Evolutionary conservation across 2,888 invertebrate genomes (phyloP), one percentile per base, ranked within the genome.

Genomic region (Norana najaformis): DNA sequence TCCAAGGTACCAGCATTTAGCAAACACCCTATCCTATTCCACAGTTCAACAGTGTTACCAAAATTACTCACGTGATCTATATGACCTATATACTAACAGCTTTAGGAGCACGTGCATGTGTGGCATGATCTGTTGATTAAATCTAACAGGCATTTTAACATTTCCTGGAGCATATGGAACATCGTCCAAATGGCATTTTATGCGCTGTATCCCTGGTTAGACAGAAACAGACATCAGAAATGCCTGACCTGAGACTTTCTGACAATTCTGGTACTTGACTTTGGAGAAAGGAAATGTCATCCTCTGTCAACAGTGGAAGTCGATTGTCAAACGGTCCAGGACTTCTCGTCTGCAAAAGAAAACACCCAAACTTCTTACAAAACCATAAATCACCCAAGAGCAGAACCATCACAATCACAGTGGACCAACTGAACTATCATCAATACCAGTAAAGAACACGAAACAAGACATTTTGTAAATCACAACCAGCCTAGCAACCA

Each of bases 301-400:
- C 93, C 6, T 89, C 90, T 30, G 93, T 93, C 36, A 95, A 93
- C 34, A 93, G 92, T 47, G 95, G 95, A 69, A 95, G 92, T 38
- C 93, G 91, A n/a, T 92, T 91, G 91, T 95, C 95, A 93, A 95
- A 95, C 83, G 92, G 92, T 85, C 91, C 91, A n/a, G 95, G 95
- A 39, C 93, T 91, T 90, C 94, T 94, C 23, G 88, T 90, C 92
- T 91, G 89, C 39, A 88, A 53, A 13, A 90, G 89, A 90, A 20
- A 89, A 18, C 36, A 69, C 30, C 89, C 0, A 34, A 34, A 89
- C 3, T 69, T 36, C 39, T 23, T 39, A 90, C 88, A 35, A 11
- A 47, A 47, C 47, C 69, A 69, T 5, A 69, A 69, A 8, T 69
- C 13, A 69, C 30, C 14, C n/a, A 69, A 16, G 1, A 8, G 4